A percentile compares a stretch with the other conserved stretches of the same genome.
Evolutionary conservation across 2,797 vertebrate genomes (phyloP).

Genomic region (Perodicticus potto): DNA sequence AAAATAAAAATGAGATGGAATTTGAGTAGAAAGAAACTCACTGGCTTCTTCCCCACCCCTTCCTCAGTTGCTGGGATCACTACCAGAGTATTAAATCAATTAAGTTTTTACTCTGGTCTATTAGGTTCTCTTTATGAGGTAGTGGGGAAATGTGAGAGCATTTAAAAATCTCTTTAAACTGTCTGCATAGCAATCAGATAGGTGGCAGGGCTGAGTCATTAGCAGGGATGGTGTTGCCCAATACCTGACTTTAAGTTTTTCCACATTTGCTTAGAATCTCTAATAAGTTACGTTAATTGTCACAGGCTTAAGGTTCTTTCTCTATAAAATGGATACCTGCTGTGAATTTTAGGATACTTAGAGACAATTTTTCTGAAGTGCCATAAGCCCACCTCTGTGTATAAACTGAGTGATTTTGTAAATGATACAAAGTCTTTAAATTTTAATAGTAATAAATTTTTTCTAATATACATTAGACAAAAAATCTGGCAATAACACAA

Average conservation of each 20-base stretch:
- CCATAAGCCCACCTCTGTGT: conserved; percentile 4
- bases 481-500: not conserved
- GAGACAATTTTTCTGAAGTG: conserved; percentile 2
- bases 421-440: conserved; percentile 55
- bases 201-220: not conserved
- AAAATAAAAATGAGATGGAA: conserved; percentile 85
- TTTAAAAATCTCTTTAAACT: conserved; percentile 53
- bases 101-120: conserved; percentile 57
- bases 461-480: not conserved
- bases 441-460: conserved; percentile 52
- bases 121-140: conserved; percentile 58
- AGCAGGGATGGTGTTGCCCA: not conserved
- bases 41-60: not conserved
- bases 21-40: conserved; percentile 80
- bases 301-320: conserved; percentile 3
- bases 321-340: conserved; percentile 36
- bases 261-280: conserved; percentile 51
- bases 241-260: conserved; percentile 57
- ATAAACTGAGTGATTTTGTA: not conserved
- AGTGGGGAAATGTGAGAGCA: not conserved
- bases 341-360: conserved; percentile 63
- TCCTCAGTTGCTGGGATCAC: conserved; percentile 72
- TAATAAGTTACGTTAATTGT: conserved; percentile 59
- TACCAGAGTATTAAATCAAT: conserved; percentile 80
- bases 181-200: not conserved